Percentiles rank a stretch among this genome's conserved stretches.
Evolutionary conservation across 2,113 vertebrate genomes (phyloP).

Genomic region (Chaenocephalus aceratus): DNA sequence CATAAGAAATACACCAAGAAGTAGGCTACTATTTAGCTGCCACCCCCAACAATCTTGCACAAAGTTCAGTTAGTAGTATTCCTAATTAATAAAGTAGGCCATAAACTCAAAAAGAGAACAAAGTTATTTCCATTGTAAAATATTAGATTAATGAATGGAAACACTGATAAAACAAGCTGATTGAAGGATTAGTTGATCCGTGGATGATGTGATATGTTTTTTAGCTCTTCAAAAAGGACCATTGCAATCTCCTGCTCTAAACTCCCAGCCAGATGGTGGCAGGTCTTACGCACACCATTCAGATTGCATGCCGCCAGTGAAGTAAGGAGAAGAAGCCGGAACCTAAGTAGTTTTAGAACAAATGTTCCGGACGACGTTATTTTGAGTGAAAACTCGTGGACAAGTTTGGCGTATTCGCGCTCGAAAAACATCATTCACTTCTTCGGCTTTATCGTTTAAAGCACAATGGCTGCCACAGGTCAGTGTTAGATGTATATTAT

Average conservation of each 20-base stretch:
- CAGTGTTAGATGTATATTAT: not conserved
- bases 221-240: not conserved
- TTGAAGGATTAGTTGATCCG: not conserved
- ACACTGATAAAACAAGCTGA: not conserved
- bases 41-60: not conserved
- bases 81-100: not conserved
- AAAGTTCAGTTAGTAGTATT: not conserved
- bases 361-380: constrained; percentile 58
- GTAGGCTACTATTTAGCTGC: too few species aligned
- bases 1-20: not conserved
- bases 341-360: constrained; percentile 1
- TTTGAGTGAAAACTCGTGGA: constrained; percentile 40
- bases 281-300: not conserved
- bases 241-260: rapidly evolving
- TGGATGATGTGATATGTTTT: not conserved
- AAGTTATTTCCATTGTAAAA: too few species aligned
- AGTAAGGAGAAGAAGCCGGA: not conserved
- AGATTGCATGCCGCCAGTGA: not conserved
- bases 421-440: not conserved
- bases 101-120: too few species aligned
- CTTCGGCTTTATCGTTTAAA: not conserved
- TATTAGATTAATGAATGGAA: too few species aligned
- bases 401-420: not conserved
- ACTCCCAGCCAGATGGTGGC: constrained; percentile 50
- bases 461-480: constrained; percentile 64